Base-by-base conservation (phyloP, 2,888 invertebrate genomes). In the Chesias legatella region DNA sequence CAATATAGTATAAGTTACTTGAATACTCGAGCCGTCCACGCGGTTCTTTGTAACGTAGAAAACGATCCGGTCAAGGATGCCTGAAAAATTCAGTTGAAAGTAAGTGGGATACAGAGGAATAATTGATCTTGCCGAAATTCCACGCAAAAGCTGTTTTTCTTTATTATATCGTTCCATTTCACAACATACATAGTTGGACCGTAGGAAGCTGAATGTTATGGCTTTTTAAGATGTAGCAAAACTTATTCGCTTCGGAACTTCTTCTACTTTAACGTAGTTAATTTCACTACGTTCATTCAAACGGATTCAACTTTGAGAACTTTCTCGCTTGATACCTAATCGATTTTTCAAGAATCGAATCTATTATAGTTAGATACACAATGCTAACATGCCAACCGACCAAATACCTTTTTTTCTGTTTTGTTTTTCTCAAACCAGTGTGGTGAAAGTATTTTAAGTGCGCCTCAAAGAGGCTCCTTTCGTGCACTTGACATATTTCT, bases 181-280 rank as follows among this genome's bases (percentile, higher is more conserved):
- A 30, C 17, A 21, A 27, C 32, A 23, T 13, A 32, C 33, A 20
- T 28, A 39, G 28, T 39, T 36, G 27, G n/a, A n/a, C n/a, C n/a
- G n/a, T n/a, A n/a, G 6, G 27, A 27, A 27, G 11, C 21, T 38
- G 26, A 38, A 38, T 27, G 22, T 6, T 37, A 35, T 17, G n/a
- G 24, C 30, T 37, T 35, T 8, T 21, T 25, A 21, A 30, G n/a
- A 11, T 25, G 9, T 22, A 7, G 13, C 10, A 17, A 22, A 39
- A 39, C 38, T 32, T 33, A 38, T 17, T 26, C 20, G 26, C 17
- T 25, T 31, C 7, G 6, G 1, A 20, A 30, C 33, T 24, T n/a
- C 29, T 23, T 24, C 1, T n/a, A 7, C 6, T 5, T 10, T 10
- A 10, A 1, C 1, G 7, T 26, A 10, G 1, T 26, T 21, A 32